A percentile compares a stretch with the other conserved stretches of the same genome.
phyloP scores from a whole-genome alignment of 2,797 vertebrate species.

The Crypturellus tataupa region DNA sequence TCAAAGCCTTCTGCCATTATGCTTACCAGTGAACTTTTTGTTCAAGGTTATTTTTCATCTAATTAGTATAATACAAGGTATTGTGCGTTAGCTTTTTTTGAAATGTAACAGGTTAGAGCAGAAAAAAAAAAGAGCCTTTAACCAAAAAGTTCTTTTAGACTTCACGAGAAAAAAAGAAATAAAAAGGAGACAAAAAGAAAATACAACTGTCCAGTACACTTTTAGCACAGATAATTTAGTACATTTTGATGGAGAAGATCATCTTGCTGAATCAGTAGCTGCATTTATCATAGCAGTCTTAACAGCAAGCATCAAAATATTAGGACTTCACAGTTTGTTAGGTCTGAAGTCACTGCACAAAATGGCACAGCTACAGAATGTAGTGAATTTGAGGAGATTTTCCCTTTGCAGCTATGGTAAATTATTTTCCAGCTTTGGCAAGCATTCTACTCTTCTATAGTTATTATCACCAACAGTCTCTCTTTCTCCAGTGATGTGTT shows the following conservation, averaged over 20 bases:
- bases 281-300: background rate
- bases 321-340: slow-evolving; percentile 25
- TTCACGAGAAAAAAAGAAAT: background rate
- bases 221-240: slow-evolving; percentile 16
- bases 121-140: background rate
- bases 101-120: background rate
- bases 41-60: slow-evolving; percentile 45
- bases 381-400: background rate
- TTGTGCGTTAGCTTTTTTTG: background rate
- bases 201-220: background rate
- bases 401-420: background rate
- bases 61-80: background rate
- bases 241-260: slow-evolving; percentile 8
- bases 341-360: background rate
- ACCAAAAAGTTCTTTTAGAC: background rate
- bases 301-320: slow-evolving; percentile 29
- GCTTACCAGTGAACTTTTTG: background rate
- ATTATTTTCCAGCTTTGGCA: background rate
- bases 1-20: slow-evolving; percentile 24
- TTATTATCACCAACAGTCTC: background rate
- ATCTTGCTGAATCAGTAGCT: background rate
- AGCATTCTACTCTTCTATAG: background rate
- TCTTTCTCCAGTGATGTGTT: background rate
- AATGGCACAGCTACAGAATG: background rate
- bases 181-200: background rate